Evolutionary conservation across 1,140 invertebrate species (phyloP), one percentile per base, ranked within the genome.

Genomic region (Lethrus apterus): DNA sequence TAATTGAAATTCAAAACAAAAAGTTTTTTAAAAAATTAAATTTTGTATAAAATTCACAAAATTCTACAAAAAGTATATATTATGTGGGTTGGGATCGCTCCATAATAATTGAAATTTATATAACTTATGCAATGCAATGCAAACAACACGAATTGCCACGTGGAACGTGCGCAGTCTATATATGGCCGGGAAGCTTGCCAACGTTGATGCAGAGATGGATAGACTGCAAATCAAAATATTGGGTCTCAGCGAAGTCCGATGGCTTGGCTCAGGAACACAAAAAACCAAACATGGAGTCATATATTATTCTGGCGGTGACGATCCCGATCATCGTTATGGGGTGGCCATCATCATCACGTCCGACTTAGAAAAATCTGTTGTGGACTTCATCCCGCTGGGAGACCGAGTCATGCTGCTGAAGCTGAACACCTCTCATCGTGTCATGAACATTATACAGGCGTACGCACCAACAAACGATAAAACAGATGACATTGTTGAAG

Each of bases 391-490:
- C n/a, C n/a, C n/a, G n/a, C n/a, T n/a, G n/a, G n/a, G n/a, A n/a
- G n/a, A n/a, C n/a, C n/a, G n/a, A n/a, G n/a, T n/a, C n/a, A n/a
- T n/a, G n/a, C n/a, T n/a, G n/a, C n/a, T n/a, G n/a, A n/a, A n/a
- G n/a, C n/a, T n/a, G n/a, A n/a, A n/a, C n/a, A n/a, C n/a, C n/a
- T n/a, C n/a, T n/a, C n/a, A n/a, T n/a, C n/a, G n/a, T n/a, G n/a
- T n/a, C 4, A 48, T 64, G 0, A 61, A 58, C n/a, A 46, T n/a
- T n/a, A n/a, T n/a, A n/a, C n/a, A n/a, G n/a, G 41, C 56, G 15
- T 64, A 61, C 46, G 59, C 58, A 5, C 58, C 57, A 13, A 63
- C 56, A 4, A 26, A 29, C 2, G 49, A 59, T n/a, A 50, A 45
- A 10, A 4, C 15, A 4, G 50, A 58, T 15, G 23, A 41, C 8